A percentile compares a stretch with the other conserved stretches of the same genome.
phyloP scores from a whole-genome alignment of 2,888 invertebrate genomes.

The Parnassius orleans region DNA sequence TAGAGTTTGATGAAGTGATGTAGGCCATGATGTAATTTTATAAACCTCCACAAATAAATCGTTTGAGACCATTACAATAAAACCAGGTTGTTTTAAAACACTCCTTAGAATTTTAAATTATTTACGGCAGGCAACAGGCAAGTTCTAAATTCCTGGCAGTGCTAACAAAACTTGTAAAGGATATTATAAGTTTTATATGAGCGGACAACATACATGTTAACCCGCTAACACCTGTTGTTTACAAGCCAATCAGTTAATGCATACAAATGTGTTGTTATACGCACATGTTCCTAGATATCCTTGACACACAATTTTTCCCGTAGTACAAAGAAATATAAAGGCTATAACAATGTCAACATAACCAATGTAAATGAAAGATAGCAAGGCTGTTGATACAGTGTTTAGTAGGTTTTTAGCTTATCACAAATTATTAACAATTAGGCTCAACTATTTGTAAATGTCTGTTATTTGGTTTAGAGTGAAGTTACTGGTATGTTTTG shows the following conservation, averaged over 20 bases:
- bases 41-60: not conserved
- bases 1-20: not conserved
- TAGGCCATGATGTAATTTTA: not conserved
- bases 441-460: too few relatives aligned
- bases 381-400: not conserved
- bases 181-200: too few relatives aligned
- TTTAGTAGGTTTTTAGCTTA: too few relatives aligned
- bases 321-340: too few relatives aligned
- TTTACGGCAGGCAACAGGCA: too few relatives aligned
- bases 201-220: not conserved
- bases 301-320: constrained; percentile 26
- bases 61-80: too few relatives aligned
- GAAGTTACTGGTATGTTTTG: too few relatives aligned
- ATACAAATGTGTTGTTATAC: constrained; percentile 8
- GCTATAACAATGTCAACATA: constrained; percentile 35
- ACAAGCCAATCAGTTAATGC: constrained; percentile 9
- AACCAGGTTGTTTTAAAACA: too few relatives aligned
- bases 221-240: constrained; percentile 33
- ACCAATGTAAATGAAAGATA: constrained; percentile 16
- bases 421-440: too few relatives aligned
- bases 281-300: constrained; percentile 24
- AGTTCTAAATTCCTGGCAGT: too few relatives aligned
- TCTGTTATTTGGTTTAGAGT: not conserved
- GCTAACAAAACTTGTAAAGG: too few relatives aligned
- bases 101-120: too few relatives aligned